Conservation (phyloP, 2,113 vertebrate species). For the Pteropus alecto region DNA sequence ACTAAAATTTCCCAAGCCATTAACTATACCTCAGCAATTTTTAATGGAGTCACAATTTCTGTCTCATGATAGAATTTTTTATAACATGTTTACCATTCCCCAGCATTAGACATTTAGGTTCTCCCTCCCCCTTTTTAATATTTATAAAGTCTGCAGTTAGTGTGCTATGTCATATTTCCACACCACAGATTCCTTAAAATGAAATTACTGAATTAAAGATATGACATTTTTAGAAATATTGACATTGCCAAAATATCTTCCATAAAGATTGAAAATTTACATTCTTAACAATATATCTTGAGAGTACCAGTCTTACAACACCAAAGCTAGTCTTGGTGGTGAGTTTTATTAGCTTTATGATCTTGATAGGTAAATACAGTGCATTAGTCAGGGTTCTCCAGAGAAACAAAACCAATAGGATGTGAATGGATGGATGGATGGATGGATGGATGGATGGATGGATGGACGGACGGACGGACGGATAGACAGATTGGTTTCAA, state of each 20-base stretch:
- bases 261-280: neutral
- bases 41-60: neutral
- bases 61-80: neutral
- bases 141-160: neutral
- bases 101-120: neutral
- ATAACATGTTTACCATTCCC: neutral
- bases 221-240: neutral
- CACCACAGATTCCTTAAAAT: neutral
- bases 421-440: no score
- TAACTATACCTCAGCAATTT: neutral
- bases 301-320: neutral
- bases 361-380: neutral
- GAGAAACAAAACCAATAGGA: neutral
- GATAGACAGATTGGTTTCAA: no score
- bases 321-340: neutral
- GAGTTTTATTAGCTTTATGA: neutral
- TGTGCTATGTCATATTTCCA: neutral
- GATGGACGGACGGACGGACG: neutral
- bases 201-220: neutral
- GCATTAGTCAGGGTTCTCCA: neutral
- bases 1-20: neutral
- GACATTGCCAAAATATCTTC: neutral
- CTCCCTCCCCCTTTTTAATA: neutral
- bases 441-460: neutral
- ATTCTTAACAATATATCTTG: neutral